Evolutionary conservation across 2,888 invertebrate species (phyloP).

Genomic region (Aspidiotus rigidus): DNA sequence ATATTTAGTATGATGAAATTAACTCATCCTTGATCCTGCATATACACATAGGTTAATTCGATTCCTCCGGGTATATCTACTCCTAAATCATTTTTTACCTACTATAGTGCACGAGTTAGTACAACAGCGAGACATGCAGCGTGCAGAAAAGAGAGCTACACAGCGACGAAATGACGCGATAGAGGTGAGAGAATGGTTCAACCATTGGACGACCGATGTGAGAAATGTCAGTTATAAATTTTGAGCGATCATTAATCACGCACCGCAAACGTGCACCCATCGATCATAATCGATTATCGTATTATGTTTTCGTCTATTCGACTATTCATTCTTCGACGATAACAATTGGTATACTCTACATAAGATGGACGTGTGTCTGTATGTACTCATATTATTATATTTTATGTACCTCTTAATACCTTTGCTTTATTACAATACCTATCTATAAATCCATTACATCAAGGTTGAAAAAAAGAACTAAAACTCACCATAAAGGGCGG

Average conservation of each 20-base stretch:
- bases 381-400: not conserved
- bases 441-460: no score
- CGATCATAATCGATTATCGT: constrained; percentile 30
- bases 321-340: not conserved
- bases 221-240: constrained; percentile 7
- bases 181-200: not conserved
- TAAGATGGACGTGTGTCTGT: not conserved
- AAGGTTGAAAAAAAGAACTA: no score
- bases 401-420: no score
- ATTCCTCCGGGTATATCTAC: constrained; percentile 25
- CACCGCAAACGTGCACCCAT: not conserved
- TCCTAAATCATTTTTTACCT: constrained; percentile 11
- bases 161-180: not conserved
- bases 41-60: constrained; percentile 21
- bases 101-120: no score
- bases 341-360: not conserved
- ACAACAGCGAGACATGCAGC: no score
- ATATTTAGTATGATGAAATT: constrained; percentile 3
- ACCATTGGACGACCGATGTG: not conserved
- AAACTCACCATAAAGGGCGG: no score
- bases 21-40: constrained; percentile 29
- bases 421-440: no score
- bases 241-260: constrained; percentile 1
- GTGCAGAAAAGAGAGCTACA: no score
- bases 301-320: no score